Evolutionary conservation across 2,797 vertebrate genomes (phyloP), one percentile per base, ranked within the genome.

Genomic region (Mareca strepera): DNA sequence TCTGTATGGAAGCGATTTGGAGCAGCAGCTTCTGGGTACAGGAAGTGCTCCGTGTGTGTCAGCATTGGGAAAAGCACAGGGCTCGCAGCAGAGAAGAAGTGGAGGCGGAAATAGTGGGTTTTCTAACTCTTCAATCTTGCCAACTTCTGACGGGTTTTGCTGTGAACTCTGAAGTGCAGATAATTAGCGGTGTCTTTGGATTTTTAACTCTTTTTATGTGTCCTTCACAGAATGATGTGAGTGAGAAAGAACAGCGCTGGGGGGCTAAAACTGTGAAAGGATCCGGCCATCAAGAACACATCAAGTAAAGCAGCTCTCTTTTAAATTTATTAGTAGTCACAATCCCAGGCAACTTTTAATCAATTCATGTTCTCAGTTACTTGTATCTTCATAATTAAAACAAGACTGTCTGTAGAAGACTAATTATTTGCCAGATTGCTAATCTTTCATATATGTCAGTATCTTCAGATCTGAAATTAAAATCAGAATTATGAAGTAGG

Each of bases 231-330:
- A 99, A 99, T 11, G 99, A 99, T 7, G 97, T 99, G 11, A 98
- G 98, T 1, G 99, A 99, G 96, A 99, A 99, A 85, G 99, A 99
- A 31, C 99, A 99, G 97, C 98, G 99, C 88, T 99, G 99, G 99
- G 99, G 99, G 9, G 99, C 99, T 28, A 99, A 99, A 96, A 99
- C 99, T 0, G 99, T 99, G 95, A 97, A 96, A 11, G 99, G 99
- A 31, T 99, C 99, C 0, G 99, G 99, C 79, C 99, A 99, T 94
- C 99, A 99, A 97, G 99, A 98, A 35, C 99, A 99, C 97, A 99
- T 99, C 90, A 98, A 99, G 99, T 99, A 97, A 98, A 98, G 60
- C 70, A 75, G n/a, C 75, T 83, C 56, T 92, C 84, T 80, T 29
- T 79, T 4, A 41, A 64, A 69, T 92, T 64, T 88, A 55, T 92